Conservation (phyloP, 2,113 vertebrate species). For the Macroglossus sobrinus region DNA sequence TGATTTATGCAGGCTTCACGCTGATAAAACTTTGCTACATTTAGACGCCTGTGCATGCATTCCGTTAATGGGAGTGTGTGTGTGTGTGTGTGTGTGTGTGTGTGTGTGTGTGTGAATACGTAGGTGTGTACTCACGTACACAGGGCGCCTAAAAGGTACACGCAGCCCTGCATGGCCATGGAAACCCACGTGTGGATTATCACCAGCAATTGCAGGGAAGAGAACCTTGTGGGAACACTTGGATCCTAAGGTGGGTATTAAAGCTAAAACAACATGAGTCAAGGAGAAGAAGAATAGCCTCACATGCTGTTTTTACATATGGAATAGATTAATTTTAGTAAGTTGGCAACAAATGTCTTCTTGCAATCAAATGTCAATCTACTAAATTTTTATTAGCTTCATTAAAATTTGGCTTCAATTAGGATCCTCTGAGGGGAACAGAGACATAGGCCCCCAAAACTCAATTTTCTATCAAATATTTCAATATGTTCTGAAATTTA, state of each 20-base stretch:
- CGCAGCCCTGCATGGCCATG: not conserved
- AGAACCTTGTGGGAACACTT: not conserved
- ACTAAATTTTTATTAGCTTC: constrained; percentile 42
- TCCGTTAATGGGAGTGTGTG: not conserved
- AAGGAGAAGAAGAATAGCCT: not conserved
- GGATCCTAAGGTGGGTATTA: not conserved
- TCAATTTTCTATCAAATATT: constrained; percentile 51
- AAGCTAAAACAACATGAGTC: not conserved
- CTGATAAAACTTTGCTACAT: not conserved
- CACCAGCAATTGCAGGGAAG: not conserved
- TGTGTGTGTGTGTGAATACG: not conserved
- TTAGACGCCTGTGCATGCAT: not conserved
- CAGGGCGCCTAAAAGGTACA: not conserved
- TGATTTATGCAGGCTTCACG: not conserved
- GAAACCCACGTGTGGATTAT: not conserved
- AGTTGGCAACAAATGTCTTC: not conserved
- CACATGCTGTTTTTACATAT: not conserved
- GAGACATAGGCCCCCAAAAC: not conserved
- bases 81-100: not conserved
- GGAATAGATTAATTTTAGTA: constrained; percentile 43
- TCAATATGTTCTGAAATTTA: constrained; percentile 22
- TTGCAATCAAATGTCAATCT: constrained; percentile 45
- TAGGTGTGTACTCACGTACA: not conserved
- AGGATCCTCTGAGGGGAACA: not conserved
- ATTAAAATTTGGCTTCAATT: constrained; percentile 56